Evolutionary conservation across 2,113 vertebrate genomes (phyloP).

Genomic region (Mesocricetus auratus): DNA sequence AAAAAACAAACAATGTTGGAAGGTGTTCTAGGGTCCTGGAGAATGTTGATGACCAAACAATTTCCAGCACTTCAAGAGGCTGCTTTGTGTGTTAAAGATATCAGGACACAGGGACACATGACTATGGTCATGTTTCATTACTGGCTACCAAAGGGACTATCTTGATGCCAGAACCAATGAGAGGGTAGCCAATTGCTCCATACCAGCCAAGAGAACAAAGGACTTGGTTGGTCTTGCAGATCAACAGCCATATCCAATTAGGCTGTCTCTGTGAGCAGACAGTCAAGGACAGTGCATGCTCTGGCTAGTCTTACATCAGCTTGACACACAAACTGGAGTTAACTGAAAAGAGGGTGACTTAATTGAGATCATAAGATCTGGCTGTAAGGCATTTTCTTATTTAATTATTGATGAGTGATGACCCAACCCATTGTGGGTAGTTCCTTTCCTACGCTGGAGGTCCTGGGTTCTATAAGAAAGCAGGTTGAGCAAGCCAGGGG

Average conservation of each 20-base stretch:
- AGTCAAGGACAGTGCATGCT: rapidly evolving
- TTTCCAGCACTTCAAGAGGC: rapidly evolving
- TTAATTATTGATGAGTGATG: neutral
- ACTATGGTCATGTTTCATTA: rapidly evolving
- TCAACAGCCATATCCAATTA: rapidly evolving
- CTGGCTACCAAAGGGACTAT: no score
- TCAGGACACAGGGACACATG: rapidly evolving
- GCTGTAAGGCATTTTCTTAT: neutral
- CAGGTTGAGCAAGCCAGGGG: neutral
- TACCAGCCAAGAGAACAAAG: rapidly evolving
- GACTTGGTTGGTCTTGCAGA: neutral
- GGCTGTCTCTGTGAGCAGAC: rapidly evolving
- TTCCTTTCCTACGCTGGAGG: neutral
- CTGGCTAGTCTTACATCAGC: neutral
- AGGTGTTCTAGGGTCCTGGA: rapidly evolving
- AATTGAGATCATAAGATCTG: neutral
- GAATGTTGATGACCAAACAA: rapidly evolving
- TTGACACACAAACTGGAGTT: neutral
- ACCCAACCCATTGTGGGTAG: neutral
- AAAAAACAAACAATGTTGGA: neutral
- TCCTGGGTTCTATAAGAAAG: neutral
- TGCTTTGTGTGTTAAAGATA: no score
- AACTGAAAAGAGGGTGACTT: neutral
- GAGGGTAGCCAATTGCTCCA: rapidly evolving
- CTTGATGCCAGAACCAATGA: neutral